A percentile compares a stretch with the other conserved stretches of the same genome.
These are phyloP conservation scores for Sciurus carolinensis DNA, from an alignment of 2,797 vertebrate species.

Conservation along the genomic window DNA sequence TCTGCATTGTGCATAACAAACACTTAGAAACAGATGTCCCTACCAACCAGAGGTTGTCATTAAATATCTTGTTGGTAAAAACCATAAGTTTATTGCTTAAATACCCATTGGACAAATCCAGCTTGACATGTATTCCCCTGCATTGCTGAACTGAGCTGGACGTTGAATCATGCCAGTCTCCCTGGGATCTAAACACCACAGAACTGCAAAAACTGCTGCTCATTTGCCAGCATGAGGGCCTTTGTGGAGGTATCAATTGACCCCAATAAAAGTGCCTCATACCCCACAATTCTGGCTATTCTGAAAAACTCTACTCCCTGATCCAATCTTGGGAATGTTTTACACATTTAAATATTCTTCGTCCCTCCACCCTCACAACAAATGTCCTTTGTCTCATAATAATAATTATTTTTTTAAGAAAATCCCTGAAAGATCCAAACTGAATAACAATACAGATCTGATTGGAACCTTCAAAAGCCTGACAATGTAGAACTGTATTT, in stretches of 20 bases:
- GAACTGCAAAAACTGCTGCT: conserved; percentile 16
- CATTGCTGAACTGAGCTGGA: neutral
- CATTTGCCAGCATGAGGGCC: neutral
- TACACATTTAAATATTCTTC: conserved; percentile 69
- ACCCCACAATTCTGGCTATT: neutral
- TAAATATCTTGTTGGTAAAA: conserved; percentile 54
- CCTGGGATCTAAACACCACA: neutral
- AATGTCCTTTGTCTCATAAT: conserved; percentile 79
- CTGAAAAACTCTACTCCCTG: conserved; percentile 35
- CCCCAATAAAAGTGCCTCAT: neutral
- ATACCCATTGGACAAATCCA: neutral
- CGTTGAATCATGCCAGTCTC: neutral
- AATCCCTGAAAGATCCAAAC: conserved; percentile 76
- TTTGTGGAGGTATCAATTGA: neutral
- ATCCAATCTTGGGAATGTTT: conserved; percentile 59
- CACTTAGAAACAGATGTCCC: conserved; percentile 71
- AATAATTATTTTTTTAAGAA: conserved; percentile 45
- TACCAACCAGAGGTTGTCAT: conserved; percentile 54
- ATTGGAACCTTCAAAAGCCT: conserved; percentile 67
- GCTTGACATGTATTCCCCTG: neutral
- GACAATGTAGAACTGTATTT: conserved; percentile 77
- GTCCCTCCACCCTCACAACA: conserved; percentile 48
- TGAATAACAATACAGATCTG: conserved; percentile 78
- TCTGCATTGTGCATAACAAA: conserved; percentile 16
- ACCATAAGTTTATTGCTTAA: conserved; percentile 60